Percentiles rank a stretch among this genome's conserved stretches.
phyloP scores from a whole-genome alignment of 2,888 invertebrate species.

The Phortica magna region DNA sequence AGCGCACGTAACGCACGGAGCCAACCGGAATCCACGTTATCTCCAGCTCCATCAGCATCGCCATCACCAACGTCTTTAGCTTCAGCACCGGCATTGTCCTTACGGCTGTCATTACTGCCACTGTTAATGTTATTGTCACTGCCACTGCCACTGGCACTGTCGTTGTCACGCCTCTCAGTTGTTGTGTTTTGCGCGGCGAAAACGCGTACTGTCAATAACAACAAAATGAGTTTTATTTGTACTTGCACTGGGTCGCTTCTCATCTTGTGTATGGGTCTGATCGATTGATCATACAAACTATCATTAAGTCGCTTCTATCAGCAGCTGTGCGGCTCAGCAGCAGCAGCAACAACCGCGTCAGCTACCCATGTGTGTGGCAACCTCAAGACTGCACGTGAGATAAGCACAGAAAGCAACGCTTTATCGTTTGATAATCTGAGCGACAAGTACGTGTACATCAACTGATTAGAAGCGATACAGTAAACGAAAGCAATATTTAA shows the following conservation, averaged over 20 bases:
- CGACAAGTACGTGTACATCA: neutral
- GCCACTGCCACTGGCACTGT: too few species aligned
- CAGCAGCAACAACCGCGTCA: conserved; percentile 23
- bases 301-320: neutral
- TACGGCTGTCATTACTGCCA: neutral
- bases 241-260: conserved; percentile 3
- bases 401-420: neutral
- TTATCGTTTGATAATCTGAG: neutral
- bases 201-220: neutral
- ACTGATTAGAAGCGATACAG: neutral
- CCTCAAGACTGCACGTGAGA: neutral
- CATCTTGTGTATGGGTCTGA: neutral
- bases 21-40: conserved; percentile 43
- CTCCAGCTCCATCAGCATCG: too few species aligned
- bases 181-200: neutral
- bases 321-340: conserved; percentile 5
- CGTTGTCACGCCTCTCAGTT: too few species aligned
- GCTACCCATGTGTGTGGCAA: too few species aligned
- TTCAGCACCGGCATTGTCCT: neutral
- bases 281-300: neutral
- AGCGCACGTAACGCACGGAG: conserved; percentile 46
- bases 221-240: neutral
- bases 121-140: too few species aligned
- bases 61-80: too few species aligned
- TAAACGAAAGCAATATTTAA: neutral